phyloP scores from a whole-genome alignment of 2,797 vertebrate species.

The Oreochromis grahami region DNA sequence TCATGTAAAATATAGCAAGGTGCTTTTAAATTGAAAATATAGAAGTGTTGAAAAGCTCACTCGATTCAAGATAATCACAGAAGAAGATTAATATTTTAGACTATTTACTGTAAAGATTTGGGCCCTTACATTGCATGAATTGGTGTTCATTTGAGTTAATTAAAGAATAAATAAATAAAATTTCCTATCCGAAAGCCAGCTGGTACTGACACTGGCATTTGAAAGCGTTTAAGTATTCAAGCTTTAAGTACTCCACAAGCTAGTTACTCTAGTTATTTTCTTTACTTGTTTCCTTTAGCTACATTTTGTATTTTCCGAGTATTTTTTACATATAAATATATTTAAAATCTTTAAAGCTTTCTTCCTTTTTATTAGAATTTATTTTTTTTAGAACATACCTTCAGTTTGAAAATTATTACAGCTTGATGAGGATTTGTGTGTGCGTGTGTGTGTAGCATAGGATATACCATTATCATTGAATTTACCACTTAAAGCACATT shows the following conservation, averaged over 20 bases:
- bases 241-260: conserved; percentile 74
- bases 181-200: conserved; percentile 25
- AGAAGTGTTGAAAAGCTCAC: conserved; percentile 54
- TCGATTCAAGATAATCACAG: conserved; percentile 18
- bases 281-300: conserved; percentile 66
- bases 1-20: conserved; percentile 64
- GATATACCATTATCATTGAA: conserved; percentile 9
- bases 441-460: conserved; percentile 45
- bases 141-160: conserved; percentile 1
- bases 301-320: conserved; percentile 75
- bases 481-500: background rate
- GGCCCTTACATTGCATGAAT: background rate
- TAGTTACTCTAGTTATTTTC: conserved; percentile 62
- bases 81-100: conserved; percentile 10
- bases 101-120: conserved; percentile 5
- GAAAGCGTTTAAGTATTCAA: conserved; percentile 65
- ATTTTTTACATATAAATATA: conserved; percentile 80
- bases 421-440: conserved; percentile 45
- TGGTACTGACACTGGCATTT: conserved; percentile 28
- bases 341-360: conserved; percentile 75
- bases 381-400: conserved; percentile 72
- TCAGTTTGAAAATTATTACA: conserved; percentile 60
- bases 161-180: background rate
- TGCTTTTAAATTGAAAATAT: conserved; percentile 65
- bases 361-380: conserved; percentile 76